A percentile compares a stretch with the other conserved stretches of the same genome.
Conservation (phyloP, 53 echinoderm and acorn worm genomes). For the Echinometra lucunter region DNA sequence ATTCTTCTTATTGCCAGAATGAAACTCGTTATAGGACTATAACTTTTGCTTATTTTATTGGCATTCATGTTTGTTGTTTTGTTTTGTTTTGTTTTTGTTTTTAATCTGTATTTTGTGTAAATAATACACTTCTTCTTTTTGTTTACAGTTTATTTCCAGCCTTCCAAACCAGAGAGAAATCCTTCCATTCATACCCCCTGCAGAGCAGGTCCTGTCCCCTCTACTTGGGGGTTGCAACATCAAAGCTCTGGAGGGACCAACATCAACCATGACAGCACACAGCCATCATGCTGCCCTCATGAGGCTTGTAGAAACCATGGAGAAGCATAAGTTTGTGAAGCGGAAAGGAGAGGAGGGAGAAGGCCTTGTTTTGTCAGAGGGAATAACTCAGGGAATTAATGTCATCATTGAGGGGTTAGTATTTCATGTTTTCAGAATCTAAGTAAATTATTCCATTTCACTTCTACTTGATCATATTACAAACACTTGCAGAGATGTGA, state of each 20-base stretch:
- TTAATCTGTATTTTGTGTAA: no score
- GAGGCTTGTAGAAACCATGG: conserved; percentile 51
- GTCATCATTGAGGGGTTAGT: conserved; percentile 51
- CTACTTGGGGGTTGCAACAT: conserved; percentile 71
- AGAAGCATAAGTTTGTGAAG: conserved; percentile 54
- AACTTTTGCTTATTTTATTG: no score
- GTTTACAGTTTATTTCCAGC: conserved; percentile 70
- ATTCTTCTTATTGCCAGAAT: no score
- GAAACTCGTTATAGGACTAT: no score
- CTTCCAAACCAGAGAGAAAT: conserved; percentile 71
- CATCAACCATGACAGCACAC: conserved; percentile 65
- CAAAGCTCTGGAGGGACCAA: conserved; percentile 50
- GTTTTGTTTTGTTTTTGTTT: no score
- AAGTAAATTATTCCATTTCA: no score
- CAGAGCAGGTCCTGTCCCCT: conserved; percentile 73
- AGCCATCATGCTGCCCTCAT: conserved; percentile 66
- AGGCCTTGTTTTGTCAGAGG: conserved; percentile 27
- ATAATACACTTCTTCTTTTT: neutral
- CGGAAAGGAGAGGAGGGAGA: conserved; percentile 51
- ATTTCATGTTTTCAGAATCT: neutral
- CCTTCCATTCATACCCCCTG: conserved; percentile 64
- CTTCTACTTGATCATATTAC: no score
- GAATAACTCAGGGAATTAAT: neutral
- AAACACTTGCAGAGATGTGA: no score
- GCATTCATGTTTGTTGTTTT: no score